Evolutionary conservation across 2,113 vertebrate genomes (phyloP).

Genomic region (Coryphaenoides rupestris): DNA sequence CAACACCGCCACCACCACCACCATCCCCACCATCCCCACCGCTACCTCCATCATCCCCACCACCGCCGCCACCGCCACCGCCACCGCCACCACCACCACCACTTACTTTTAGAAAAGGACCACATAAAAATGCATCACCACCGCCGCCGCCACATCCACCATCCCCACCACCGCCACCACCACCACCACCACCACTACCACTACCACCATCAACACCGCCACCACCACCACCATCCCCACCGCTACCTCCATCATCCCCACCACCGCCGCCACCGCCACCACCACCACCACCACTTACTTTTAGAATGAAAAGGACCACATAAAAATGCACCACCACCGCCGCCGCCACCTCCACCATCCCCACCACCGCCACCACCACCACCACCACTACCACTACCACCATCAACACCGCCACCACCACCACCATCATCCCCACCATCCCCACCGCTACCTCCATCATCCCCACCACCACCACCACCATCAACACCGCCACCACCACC

Average conservation of each 20-base stretch:
- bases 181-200: conserved; percentile 23
- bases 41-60: conserved; percentile 28
- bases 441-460: too few relatives aligned
- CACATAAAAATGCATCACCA: not conserved
- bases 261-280: conserved; percentile 19
- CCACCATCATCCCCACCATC: conserved; percentile 19
- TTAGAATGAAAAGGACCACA: too few relatives aligned
- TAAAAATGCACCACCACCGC: not conserved
- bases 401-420: conserved; percentile 17
- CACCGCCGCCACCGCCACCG: conserved; percentile 1
- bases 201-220: too few relatives aligned
- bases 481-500: conserved; percentile 21
- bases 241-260: conserved; percentile 19
- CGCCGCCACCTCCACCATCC: conserved; percentile 24
- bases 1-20: not conserved
- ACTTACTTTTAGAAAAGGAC: too few relatives aligned
- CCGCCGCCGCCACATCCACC: conserved; percentile 20
- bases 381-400: conserved; percentile 9
- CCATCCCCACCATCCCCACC: conserved; percentile 29
- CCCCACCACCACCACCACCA: not conserved
- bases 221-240: not conserved
- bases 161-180: not conserved
- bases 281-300: conserved; percentile 21
- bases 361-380: not conserved
- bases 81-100: not conserved